Evolutionary conservation across 1,140 invertebrate species (phyloP).

Genomic region (Lepidurus apus): DNA sequence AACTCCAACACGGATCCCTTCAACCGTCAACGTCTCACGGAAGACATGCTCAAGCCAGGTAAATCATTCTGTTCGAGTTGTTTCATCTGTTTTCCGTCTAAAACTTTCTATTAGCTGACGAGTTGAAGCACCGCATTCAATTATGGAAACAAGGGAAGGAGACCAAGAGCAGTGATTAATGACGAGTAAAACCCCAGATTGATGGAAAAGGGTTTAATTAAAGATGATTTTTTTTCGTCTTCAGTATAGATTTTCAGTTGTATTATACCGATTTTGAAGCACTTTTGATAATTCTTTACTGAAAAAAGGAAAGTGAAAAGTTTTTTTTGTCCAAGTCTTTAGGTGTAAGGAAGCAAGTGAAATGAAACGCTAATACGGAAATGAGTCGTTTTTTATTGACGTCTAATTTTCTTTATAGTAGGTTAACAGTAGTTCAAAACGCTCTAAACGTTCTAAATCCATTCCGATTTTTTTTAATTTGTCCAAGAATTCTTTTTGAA

Average conservation of each 20-base stretch:
- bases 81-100: constrained; percentile 44
- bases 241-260: background rate
- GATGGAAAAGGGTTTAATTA: background rate
- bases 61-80: background rate
- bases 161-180: constrained; percentile 35
- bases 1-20: constrained; percentile 97
- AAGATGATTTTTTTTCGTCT: background rate
- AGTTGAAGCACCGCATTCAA: constrained; percentile 69
- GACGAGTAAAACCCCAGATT: background rate
- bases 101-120: constrained; percentile 48
- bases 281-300: constrained; percentile 12
- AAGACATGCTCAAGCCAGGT: constrained; percentile 72
- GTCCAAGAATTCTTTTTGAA: background rate
- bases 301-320: constrained; percentile 7
- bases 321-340: constrained; percentile 7
- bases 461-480: background rate
- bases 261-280: background rate
- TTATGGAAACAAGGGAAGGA: constrained; percentile 70
- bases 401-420: background rate
- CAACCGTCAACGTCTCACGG: constrained; percentile 84
- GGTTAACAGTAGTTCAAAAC: background rate
- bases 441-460: background rate
- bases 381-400: background rate
- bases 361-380: background rate
- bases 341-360: background rate